Conservation (phyloP, 1,140 invertebrate genomes). For the Macrobrachium nipponense region DNA sequence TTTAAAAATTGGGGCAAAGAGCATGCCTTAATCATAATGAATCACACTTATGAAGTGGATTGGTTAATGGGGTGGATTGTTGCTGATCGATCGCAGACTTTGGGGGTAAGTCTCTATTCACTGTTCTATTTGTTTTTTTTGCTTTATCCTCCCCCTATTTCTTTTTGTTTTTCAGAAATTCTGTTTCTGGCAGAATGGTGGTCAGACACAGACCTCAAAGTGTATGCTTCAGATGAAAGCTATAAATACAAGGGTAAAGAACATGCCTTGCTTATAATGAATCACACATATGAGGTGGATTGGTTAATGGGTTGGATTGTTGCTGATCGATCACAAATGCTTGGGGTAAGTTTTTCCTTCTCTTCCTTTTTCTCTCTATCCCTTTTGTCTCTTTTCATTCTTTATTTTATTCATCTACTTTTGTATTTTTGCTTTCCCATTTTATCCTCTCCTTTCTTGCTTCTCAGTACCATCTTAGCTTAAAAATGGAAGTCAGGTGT, state of each 20-base stretch:
- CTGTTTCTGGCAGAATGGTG: slow-evolving; percentile 95
- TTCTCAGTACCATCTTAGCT: too few species aligned
- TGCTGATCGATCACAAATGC: slow-evolving; percentile 79
- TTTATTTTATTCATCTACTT: too few species aligned
- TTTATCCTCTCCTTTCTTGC: too few species aligned
- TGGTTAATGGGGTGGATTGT: slow-evolving; percentile 93
- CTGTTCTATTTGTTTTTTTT: too few species aligned
- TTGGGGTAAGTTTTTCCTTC: slow-evolving; percentile 77
- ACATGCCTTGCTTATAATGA: slow-evolving; percentile 91
- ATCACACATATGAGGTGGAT: slow-evolving; percentile 95
- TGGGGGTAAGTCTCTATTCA: slow-evolving; percentile 77
- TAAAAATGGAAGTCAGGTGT: too few species aligned
- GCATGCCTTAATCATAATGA: slow-evolving; percentile 91
- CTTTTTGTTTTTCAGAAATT: slow-evolving; percentile 77
- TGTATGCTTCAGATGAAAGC: slow-evolving; percentile 85
- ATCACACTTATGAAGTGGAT: slow-evolving; percentile 95
- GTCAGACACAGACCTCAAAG: slow-evolving; percentile 79
- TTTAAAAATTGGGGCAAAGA: slow-evolving; percentile 86
- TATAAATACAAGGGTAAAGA: slow-evolving; percentile 86
- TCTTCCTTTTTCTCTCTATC: too few species aligned
- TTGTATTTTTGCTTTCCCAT: too few species aligned
- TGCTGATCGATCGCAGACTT: slow-evolving; percentile 79
- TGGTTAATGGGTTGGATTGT: slow-evolving; percentile 93
- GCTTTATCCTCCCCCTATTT: too few species aligned
- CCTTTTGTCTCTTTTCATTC: too few species aligned